phyloP scores from a whole-genome alignment of 2,888 invertebrate genomes.

The Koerneria pararmatus region DNA sequence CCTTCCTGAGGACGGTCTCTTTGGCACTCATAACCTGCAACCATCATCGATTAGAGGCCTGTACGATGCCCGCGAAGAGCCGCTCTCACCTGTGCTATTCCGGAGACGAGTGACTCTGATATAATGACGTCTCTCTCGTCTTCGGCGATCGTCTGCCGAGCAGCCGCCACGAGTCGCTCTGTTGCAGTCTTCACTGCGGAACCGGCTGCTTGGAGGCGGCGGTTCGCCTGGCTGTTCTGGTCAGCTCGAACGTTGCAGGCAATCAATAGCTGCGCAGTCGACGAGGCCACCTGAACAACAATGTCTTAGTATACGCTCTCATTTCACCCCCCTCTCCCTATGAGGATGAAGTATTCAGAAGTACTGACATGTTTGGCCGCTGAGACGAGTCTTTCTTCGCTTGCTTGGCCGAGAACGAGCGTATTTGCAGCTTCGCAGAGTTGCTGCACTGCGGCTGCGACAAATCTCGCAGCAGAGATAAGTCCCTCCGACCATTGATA shows the following conservation, averaged over 20 bases:
- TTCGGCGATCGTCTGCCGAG: conserved; percentile 71
- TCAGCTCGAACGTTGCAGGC: conserved; percentile 99
- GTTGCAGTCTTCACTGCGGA: conserved; percentile 89
- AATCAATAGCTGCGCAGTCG: conserved; percentile 91
- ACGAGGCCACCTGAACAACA: conserved; percentile 74
- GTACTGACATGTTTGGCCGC: conserved; percentile 72
- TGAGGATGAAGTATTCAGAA: neutral
- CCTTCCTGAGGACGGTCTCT: conserved; percentile 79
- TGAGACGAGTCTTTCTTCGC: conserved; percentile 89
- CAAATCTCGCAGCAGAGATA: conserved; percentile 70
- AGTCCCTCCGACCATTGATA: conserved; percentile 60
- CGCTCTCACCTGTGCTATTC: conserved; percentile 48
- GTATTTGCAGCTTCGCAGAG: conserved; percentile 96
- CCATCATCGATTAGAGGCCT: neutral
- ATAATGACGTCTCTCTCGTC: conserved; percentile 86
- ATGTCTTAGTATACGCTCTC: neutral
- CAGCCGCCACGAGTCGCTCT: conserved; percentile 90
- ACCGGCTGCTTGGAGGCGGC: conserved; percentile 70
- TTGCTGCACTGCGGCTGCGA: conserved; percentile 94
- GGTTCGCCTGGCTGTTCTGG: conserved; percentile 86
- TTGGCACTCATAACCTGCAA: conserved; percentile 61
- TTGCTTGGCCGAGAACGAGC: conserved; percentile 69
- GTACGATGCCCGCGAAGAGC: neutral
- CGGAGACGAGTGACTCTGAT: conserved; percentile 80
- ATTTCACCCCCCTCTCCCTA: conserved; percentile 62